Conservation (phyloP, 2,888 invertebrate genomes). For the Theodoxus fluviatilis region DNA sequence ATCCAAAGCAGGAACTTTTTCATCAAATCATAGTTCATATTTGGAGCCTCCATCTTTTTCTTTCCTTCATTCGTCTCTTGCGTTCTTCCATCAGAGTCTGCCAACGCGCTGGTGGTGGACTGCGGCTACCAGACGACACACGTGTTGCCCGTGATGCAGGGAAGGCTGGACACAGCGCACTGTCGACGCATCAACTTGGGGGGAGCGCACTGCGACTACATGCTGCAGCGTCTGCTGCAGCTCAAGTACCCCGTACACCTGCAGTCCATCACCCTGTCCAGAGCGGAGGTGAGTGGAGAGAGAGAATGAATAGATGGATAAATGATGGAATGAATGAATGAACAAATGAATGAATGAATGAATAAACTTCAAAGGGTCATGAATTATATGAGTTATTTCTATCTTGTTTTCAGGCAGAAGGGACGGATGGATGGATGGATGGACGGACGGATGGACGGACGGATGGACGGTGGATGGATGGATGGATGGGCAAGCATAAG, state of each 20-base stretch:
- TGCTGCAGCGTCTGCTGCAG: conserved; percentile 86
- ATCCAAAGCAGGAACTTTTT: neutral
- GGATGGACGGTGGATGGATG: too few species aligned
- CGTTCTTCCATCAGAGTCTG: conserved; percentile 40
- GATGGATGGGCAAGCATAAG: too few species aligned
- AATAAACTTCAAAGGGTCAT: too few species aligned
- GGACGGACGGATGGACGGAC: too few species aligned
- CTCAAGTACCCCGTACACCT: conserved; percentile 92
- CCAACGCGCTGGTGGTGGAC: conserved; percentile 78
- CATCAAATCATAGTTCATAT: neutral
- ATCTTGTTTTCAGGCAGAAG: too few species aligned
- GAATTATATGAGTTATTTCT: too few species aligned
- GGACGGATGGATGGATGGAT: too few species aligned
- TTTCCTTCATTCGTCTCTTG: neutral
- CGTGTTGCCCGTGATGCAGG: conserved; percentile 80
- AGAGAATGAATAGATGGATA: too few species aligned
- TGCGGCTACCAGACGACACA: conserved; percentile 90
- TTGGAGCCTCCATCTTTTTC: neutral
- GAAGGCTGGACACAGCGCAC: conserved; percentile 74
- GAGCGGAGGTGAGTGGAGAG: conserved; percentile 74
- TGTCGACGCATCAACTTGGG: conserved; percentile 85
- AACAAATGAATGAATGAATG: too few species aligned
- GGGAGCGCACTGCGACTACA: conserved; percentile 84
- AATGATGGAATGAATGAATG: too few species aligned
- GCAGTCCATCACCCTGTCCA: conserved; percentile 83